Base-by-base conservation (phyloP, 2,113 vertebrate species). In the Embiotoca jacksoni region DNA sequence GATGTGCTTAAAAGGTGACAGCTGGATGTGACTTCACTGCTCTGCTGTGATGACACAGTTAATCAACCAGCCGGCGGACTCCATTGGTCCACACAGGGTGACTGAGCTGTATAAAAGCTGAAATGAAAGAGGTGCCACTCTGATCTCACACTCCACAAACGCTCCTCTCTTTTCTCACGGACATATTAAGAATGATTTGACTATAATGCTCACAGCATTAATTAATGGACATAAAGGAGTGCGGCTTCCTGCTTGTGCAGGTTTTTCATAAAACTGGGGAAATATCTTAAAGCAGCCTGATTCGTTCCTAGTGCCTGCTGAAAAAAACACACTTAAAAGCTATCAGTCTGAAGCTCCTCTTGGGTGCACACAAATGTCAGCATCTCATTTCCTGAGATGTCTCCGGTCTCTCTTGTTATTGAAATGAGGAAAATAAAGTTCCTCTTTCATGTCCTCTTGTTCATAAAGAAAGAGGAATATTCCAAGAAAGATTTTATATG, bases 371-470 rank as follows among this genome's bases (percentile, higher is more conserved):
- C 53, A 80, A 80, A 85, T 85, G 75, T 85, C 70, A 82, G 50
- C 16, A 2, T 77, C 79, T 77, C 50, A 83, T 92, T 90, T 88
- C 77, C 81, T 77, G 50, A 66, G 57, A 49, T 67, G 35, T 62
- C 41, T 70, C 56, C 2, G 53, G 16, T 55, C 31, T 56, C 39
- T n/a, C 60, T 58, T 58, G 33, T 77, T 47, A 75, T 73, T 80
- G 56, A 83, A 83, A 82, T 75, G 33, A 16, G 11, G 61, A 89
- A 77, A 72, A 65, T 74, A 44, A 50, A 67, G 39, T 32, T 49
- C 3, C 14, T 59, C n/a, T 61, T 55, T 10, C 77, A 63, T 47
- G 14, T 71, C 63, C 46, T 44, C 16, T 23, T 53, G 55, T 44
- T 46, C 47, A 56, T n/a, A 16, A 31, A 72, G 10, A 57, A 36